phyloP scores from a whole-genome alignment of 2,888 invertebrate species.

The Lamproptera curius region DNA sequence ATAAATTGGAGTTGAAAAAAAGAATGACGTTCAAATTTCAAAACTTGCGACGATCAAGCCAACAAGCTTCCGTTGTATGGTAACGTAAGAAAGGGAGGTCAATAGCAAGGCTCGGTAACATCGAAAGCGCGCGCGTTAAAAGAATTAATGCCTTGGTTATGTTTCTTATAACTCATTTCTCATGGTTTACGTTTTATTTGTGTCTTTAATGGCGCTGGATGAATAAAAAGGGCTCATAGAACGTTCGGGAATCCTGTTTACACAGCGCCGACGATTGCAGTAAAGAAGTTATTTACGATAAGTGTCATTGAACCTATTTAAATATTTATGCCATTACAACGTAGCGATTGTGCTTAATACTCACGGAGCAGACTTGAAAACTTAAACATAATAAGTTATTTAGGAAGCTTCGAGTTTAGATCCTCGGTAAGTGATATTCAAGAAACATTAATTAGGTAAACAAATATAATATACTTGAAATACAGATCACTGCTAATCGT shows the following conservation, averaged over 20 bases:
- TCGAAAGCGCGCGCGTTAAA: constrained; percentile 37
- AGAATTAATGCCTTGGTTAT: constrained; percentile 36
- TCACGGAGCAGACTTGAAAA: no score
- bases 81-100: constrained; percentile 36
- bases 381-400: no score
- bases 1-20: background rate
- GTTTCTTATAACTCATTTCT: constrained; percentile 36
- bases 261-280: constrained; percentile 1
- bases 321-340: background rate
- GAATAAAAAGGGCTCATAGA: constrained; percentile 13
- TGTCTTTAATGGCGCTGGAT: constrained; percentile 10
- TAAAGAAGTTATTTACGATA: constrained; percentile 4
- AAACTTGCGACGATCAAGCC: background rate
- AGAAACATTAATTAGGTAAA: no score
- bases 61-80: constrained; percentile 30
- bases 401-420: no score
- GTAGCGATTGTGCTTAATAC: no score
- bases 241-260: constrained; percentile 10
- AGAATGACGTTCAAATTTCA: background rate
- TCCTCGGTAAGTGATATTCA: no score
- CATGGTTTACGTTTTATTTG: constrained; percentile 24
- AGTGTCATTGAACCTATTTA: constrained; percentile 10
- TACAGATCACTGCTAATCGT: no score
- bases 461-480: no score
- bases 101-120: constrained; percentile 38